A percentile compares a stretch with the other conserved stretches of the same genome.
These are phyloP conservation scores for Phthorimaea operculella DNA, from an alignment of 1,140 invertebrate genomes.

Conservation along the genomic window DNA sequence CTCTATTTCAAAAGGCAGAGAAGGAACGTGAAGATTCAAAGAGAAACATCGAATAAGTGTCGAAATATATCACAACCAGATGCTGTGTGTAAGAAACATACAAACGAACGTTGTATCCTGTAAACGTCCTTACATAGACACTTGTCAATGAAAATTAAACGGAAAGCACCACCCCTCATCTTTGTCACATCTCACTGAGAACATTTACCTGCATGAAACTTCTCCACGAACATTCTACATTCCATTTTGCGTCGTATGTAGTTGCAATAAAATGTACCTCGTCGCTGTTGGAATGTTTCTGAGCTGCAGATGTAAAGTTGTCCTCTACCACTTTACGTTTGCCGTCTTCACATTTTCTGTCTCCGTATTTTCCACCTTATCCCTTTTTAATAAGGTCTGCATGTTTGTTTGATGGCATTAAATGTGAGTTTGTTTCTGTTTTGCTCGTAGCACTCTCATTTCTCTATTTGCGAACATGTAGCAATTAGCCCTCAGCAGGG, in stretches of 20 bases:
- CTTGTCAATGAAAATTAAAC: slow-evolving; percentile 21
- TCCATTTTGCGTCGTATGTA: neutral
- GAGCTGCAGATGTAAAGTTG: neutral
- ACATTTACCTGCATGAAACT: neutral
- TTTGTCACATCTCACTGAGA: slow-evolving; percentile 11
- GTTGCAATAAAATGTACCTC: too few species aligned
- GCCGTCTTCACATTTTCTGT: neutral
- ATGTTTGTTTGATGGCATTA: neutral
- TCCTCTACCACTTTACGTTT: neutral
- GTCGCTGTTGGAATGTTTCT: too few species aligned
- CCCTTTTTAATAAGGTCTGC: neutral
- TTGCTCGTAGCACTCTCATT: slow-evolving; percentile 10
- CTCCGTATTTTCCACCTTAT: neutral
- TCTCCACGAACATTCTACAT: neutral
- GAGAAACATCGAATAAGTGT: too few species aligned
- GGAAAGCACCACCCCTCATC: slow-evolving; percentile 10
- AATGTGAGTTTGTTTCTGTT: neutral
- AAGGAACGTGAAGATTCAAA: too few species aligned
- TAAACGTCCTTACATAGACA: neutral
- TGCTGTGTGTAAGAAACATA: too few species aligned
- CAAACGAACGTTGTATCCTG: neutral
- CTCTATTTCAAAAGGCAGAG: too few species aligned
- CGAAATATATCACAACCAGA: too few species aligned
- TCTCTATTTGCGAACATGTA: slow-evolving; percentile 10
- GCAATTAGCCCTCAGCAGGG: slow-evolving; percentile 15